phyloP scores from a whole-genome alignment of 2,888 invertebrate genomes.

The Chamaedrilus cognettii region DNA sequence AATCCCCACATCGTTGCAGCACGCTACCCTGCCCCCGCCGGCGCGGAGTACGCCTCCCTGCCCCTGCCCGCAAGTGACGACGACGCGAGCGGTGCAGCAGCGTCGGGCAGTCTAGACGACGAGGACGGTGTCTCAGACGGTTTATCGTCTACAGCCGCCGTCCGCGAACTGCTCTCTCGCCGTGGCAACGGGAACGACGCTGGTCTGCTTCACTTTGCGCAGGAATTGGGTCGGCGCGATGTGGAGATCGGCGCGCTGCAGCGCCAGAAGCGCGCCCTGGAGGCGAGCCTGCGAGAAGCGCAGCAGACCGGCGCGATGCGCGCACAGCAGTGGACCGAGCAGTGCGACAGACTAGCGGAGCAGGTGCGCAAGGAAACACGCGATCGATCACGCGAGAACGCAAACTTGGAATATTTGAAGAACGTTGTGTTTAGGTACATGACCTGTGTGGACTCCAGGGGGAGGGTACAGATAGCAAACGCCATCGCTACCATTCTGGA shows the following conservation, averaged over 20 bases:
- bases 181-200: conserved; percentile 38
- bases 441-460: conserved; percentile 70
- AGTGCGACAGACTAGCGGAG: conserved; percentile 65
- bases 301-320: conserved; percentile 57
- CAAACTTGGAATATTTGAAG: conserved; percentile 86
- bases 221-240: conserved; percentile 79
- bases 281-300: conserved; percentile 65
- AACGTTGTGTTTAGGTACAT: conserved; percentile 85
- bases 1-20: background rate
- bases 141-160: conserved; percentile 29
- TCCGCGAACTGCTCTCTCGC: conserved; percentile 10
- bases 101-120: background rate
- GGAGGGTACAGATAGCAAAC: conserved; percentile 81
- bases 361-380: conserved; percentile 60
- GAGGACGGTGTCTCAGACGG: too few species aligned
- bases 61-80: too few species aligned
- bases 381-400: conserved; percentile 72
- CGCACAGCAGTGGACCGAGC: conserved; percentile 59
- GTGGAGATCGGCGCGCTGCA: conserved; percentile 75
- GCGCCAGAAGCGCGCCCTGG: conserved; percentile 69
- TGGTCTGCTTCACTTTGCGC: conserved; percentile 76
- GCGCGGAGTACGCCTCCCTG: conserved; percentile 13
- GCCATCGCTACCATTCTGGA: conserved; percentile 84
- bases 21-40: background rate
- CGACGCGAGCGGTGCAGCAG: background rate